Base-by-base conservation (phyloP, 2,113 vertebrate genomes). In the Aepyceros melampus region DNA sequence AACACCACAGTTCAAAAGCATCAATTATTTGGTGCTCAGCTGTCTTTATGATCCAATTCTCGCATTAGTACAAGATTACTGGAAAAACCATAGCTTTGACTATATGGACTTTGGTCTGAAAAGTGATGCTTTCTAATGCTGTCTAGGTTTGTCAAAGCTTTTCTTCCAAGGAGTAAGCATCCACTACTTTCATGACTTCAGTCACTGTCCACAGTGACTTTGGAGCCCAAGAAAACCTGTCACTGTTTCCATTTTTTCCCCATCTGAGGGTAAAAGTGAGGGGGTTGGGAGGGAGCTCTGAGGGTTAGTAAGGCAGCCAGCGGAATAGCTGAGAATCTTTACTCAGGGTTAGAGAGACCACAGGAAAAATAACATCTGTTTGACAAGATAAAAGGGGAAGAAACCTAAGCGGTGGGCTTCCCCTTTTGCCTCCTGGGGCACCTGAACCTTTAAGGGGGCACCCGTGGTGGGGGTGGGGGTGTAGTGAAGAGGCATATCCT, bases 371-470 rank as follows among this genome's bases (percentile, higher is more conserved):
- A 97, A 92, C 97, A 97, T 88, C 96, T 98, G 98, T 60, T 64
- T 79, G 89, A 85, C 83, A 86, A 97, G 98, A 87, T 51, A 87
- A 99, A 99, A 99, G 98, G 91, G 98, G 99, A 99, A 98, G 97
- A 23, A 67, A 58, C 62, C 5, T 53, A 1, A 92, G 6, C 2
- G 36, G 49, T 0, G 98, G 98, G 98, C 96, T 99, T 99, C 98
- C 99, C 98, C 97, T 4, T 1, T 92, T 53, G 97, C 97, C 98
- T 27, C 1, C 92, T 0, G 0, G 36, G 85, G 95, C 98, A 98
- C 98, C 98, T 98, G 98, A 98, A 21, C 71, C 79, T 97, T 87
- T 31, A 53, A 96, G 97, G 92, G 98, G 97, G 98, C 53, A 94
- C 97, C 98, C 11, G 9, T 88, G 40, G 79, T 8, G 95, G 58